These are phyloP conservation scores for Anguilla marmorata DNA, from an alignment of 2,797 vertebrate genomes.

Conservation along the genomic window DNA sequence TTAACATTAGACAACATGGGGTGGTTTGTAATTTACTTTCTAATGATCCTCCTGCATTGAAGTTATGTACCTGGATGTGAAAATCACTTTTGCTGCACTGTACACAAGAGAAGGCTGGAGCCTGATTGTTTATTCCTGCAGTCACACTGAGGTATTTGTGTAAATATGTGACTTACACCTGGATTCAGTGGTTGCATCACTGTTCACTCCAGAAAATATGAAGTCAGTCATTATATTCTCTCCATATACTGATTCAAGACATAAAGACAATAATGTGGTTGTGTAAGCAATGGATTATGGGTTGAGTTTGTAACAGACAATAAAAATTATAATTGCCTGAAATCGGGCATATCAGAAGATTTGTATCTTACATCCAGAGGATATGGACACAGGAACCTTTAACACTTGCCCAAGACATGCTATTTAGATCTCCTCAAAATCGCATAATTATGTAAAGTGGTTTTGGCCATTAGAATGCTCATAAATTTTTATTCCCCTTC, in stretches of 20 bases:
- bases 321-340: neutral
- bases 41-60: neutral
- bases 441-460: constrained; percentile 35
- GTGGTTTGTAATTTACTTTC: neutral
- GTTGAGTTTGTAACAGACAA: neutral
- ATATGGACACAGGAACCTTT: constrained; percentile 43
- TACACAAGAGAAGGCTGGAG: neutral
- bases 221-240: neutral
- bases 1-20: neutral
- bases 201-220: neutral
- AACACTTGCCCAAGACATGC: constrained; percentile 13
- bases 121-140: neutral
- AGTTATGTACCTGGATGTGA: neutral
- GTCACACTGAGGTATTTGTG: neutral
- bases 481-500: constrained; percentile 13
- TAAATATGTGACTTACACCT: constrained; percentile 1
- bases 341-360: neutral
- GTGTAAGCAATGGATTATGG: neutral
- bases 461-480: constrained; percentile 31
- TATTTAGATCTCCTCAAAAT: constrained; percentile 33
- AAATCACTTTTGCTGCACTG: neutral
- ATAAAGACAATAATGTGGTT: neutral
- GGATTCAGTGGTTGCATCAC: neutral
- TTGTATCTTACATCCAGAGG: constrained; percentile 36
- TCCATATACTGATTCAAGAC: neutral